Base-by-base conservation (phyloP, 2,888 invertebrate genomes). In the Abrostola tripartita region DNA sequence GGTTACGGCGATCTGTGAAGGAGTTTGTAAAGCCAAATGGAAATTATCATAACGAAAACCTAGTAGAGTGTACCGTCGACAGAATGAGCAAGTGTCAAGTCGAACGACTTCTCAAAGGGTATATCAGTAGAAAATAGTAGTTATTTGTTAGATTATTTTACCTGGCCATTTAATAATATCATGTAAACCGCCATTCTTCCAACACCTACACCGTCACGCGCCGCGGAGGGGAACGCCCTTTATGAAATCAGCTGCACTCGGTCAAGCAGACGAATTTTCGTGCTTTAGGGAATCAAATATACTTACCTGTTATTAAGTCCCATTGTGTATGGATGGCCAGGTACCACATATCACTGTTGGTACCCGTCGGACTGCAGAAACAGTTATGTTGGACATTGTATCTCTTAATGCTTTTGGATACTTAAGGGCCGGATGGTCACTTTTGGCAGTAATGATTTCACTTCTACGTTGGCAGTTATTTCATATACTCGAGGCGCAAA, bases 171-270 rank as follows among this genome's bases (percentile, higher is more conserved):
- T 4, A 10, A 10, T 40, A 40, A 10, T 40, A 40, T 40, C 10
- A 40, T 7, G 4, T n/a, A 24, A 68, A 66, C 61, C 85, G 86
- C 85, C 76, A 5, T 40, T 49, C 68, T 78, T 86, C 85, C 74
- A 52, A 87, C 52, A 65, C 84, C 83, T 85, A 73, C 59, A 71
- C 74, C 81, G 78, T 71, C 74, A 76, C 81, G 81, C 78, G 83
- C 81, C 76, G 70, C 83, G 81, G 84, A 90, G 92, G 92, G 92
- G 91, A 92, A 92, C 92, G 92, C 92, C 92, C 92, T 92, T 90
- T 89, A 91, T 88, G 87, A 92, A 92, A 91, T 91, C 92, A 88
- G 88, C 88, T 88, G 87, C 87, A 88, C 83, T 87, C 85, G 90
- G 91, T 90, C 90, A 90, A 88, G 82, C 83, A 83, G 82, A 82